Evolutionary conservation across 2,113 vertebrate species (phyloP).

Genomic region (Mesitornis unicolor): DNA sequence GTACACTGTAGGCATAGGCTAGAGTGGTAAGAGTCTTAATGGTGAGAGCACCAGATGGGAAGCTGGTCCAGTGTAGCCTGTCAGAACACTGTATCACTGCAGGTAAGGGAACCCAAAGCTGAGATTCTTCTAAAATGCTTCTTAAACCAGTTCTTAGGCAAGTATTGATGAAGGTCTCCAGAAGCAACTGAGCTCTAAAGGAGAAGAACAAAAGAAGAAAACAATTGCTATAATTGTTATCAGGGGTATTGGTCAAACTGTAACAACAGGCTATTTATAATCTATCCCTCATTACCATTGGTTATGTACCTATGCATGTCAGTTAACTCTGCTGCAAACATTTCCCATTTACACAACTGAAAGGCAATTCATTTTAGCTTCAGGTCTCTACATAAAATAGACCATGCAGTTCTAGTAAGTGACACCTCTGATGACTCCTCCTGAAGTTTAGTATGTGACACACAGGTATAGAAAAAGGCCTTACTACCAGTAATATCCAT

Average conservation of each 20-base stretch:
- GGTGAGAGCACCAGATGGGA: not conserved
- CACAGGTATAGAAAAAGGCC: not conserved
- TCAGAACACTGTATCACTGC: not conserved
- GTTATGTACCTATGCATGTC: not conserved
- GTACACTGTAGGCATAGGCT: not conserved
- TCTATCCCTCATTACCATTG: not conserved
- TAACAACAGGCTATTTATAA: not conserved
- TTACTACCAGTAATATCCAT: not conserved
- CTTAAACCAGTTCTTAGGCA: not conserved
- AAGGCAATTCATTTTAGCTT: not conserved
- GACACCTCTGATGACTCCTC: not conserved
- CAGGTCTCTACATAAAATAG: not conserved
- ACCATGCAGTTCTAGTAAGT: not conserved
- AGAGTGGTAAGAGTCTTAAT: not conserved
- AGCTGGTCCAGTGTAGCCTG: not conserved
- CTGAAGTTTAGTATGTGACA: not conserved
- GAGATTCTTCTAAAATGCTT: not conserved
- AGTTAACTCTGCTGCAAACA: not conserved
- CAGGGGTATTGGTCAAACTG: not conserved
- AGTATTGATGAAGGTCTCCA: not conserved
- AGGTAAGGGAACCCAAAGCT: not conserved
- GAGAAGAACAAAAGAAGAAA: rapidly evolving
- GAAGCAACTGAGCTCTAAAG: not conserved
- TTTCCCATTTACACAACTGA: not conserved
- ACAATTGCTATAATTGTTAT: not conserved